These are phyloP conservation scores for Montipora efflorescens DNA, from an alignment of 64 coral and sea anemone genomes.

Conservation along the genomic window DNA sequence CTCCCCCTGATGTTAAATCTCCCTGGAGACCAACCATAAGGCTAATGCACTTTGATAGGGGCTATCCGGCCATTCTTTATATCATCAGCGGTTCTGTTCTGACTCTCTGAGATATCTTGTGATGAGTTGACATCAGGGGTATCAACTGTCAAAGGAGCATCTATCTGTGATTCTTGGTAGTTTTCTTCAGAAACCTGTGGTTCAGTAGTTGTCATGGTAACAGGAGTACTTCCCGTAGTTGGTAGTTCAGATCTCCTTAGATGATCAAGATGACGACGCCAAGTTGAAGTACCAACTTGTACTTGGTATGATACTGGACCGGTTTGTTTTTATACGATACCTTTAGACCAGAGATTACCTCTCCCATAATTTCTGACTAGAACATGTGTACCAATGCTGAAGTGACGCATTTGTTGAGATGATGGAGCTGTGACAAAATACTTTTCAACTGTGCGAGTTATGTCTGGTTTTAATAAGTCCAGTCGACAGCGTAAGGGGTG, in stretches of 20 bases:
- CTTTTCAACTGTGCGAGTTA: slow-evolving; percentile 37
- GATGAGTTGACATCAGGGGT: not conserved
- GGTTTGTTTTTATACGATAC: slow-evolving; percentile 28
- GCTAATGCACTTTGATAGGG: too few relatives aligned
- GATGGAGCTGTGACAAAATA: slow-evolving; percentile 7
- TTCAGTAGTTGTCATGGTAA: not conserved
- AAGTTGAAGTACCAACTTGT: slow-evolving; percentile 41
- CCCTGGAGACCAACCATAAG: too few relatives aligned
- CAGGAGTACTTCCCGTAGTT: not conserved
- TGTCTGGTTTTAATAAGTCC: slow-evolving; percentile 59
- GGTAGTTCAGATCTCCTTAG: slow-evolving; percentile 35
- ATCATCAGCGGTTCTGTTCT: not conserved
- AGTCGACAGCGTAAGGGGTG: slow-evolving; percentile 21
- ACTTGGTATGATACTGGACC: slow-evolving; percentile 60
- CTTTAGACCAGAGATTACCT: slow-evolving; percentile 45
- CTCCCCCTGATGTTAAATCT: too few relatives aligned
- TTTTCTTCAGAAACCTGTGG: not conserved
- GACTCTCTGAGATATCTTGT: not conserved
- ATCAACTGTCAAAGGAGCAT: slow-evolving; percentile 11
- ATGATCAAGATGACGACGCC: slow-evolving; percentile 57
- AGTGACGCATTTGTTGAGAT: slow-evolving; percentile 49
- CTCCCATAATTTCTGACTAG: slow-evolving; percentile 61
- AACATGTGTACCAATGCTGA: slow-evolving; percentile 49
- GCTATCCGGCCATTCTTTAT: not conserved
- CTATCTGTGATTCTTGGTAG: not conserved